Evolutionary conservation across 2,113 vertebrate species (phyloP).

Genomic region (Sander lucioperca): DNA sequence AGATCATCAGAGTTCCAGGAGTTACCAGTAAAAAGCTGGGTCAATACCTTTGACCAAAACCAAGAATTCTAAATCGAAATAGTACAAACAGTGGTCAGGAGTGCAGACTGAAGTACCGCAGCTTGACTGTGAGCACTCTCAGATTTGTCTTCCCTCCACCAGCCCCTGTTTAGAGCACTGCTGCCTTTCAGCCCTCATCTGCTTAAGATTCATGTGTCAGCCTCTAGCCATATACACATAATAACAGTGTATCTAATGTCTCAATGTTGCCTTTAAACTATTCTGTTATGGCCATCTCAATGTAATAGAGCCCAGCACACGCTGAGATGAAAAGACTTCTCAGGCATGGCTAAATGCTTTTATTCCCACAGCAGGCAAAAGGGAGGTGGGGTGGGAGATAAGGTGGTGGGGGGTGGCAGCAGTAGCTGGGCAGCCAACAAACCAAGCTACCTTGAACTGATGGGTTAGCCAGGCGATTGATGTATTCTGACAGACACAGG

Average conservation of each 20-base stretch:
- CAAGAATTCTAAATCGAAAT: constrained; percentile 6
- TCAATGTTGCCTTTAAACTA: constrained; percentile 66
- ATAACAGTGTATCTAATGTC: constrained; percentile 70
- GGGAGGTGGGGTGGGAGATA: constrained; percentile 14
- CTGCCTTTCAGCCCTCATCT: constrained; percentile 42
- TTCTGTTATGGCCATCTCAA: constrained; percentile 69
- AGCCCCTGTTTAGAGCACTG: constrained; percentile 1
- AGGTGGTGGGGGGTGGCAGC: constrained; percentile 21
- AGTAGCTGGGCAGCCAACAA: constrained; percentile 41
- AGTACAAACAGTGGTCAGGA: not conserved
- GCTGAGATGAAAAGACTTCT: constrained; percentile 78
- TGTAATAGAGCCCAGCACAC: constrained; percentile 70
- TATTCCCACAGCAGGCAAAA: constrained; percentile 52
- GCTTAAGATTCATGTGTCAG: constrained; percentile 56
- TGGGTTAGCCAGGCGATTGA: constrained; percentile 77
- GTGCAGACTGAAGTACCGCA: not conserved
- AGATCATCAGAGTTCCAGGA: not conserved
- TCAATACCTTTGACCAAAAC: not conserved
- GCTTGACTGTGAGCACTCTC: constrained; percentile 1
- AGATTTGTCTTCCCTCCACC: constrained; percentile 17
- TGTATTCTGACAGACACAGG: constrained; percentile 79
- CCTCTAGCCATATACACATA: constrained; percentile 51
- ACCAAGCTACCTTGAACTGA: constrained; percentile 76
- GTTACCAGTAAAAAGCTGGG: not conserved
- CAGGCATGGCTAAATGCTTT: constrained; percentile 78